These are phyloP conservation scores for Malachius bipustulatus DNA, from an alignment of 2,888 invertebrate genomes.

Conservation along the genomic window DNA sequence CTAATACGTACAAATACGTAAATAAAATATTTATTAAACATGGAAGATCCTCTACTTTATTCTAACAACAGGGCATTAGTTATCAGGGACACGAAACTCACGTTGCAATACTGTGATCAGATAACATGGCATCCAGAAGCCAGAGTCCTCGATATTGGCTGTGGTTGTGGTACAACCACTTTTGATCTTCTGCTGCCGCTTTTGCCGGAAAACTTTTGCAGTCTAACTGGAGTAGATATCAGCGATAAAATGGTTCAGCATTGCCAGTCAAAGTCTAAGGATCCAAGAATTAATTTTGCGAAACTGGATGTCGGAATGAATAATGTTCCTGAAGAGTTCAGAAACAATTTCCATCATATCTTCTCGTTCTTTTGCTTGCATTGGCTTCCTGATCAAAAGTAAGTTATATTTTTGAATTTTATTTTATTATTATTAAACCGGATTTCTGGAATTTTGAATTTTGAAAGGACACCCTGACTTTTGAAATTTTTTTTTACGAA, in stretches of 20 bases:
- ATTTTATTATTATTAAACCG: slow-evolving; percentile 3
- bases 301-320: slow-evolving; percentile 44
- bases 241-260: slow-evolving; percentile 52
- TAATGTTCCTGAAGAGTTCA: slow-evolving; percentile 36
- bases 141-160: slow-evolving; percentile 50
- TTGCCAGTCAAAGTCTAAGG: slow-evolving; percentile 41
- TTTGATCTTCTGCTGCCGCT: slow-evolving; percentile 42
- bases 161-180: slow-evolving; percentile 54
- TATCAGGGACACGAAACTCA: too few relatives aligned
- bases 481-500: too few relatives aligned
- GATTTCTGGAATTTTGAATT: too few relatives aligned
- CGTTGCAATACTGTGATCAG: too few relatives aligned
- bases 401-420: slow-evolving; percentile 37
- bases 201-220: slow-evolving; percentile 39
- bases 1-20: too few relatives aligned
- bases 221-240: slow-evolving; percentile 50
- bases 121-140: too few relatives aligned
- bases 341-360: slow-evolving; percentile 45
- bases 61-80: too few relatives aligned
- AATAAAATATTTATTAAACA: too few relatives aligned
- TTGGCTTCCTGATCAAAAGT: slow-evolving; percentile 58
- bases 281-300: slow-evolving; percentile 36
- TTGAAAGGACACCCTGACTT: too few relatives aligned
- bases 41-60: too few relatives aligned
- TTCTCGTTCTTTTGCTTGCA: slow-evolving; percentile 62